These are phyloP conservation scores for Tyto alba DNA, from an alignment of 2,113 vertebrate genomes.

Conservation along the genomic window DNA sequence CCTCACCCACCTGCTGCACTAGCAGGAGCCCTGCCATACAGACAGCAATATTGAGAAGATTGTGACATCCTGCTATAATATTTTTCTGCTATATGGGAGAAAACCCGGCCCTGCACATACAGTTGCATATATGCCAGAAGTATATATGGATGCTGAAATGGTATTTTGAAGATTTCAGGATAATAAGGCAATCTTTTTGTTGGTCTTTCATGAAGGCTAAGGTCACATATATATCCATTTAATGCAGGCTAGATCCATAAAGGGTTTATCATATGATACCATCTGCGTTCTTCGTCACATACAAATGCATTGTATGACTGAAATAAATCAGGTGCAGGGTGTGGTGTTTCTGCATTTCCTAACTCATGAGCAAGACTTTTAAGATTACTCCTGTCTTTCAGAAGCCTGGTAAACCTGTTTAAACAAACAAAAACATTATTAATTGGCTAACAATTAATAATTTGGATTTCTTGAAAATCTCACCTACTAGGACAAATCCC, in stretches of 20 bases:
- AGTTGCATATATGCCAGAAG: neutral
- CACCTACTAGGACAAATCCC: neutral
- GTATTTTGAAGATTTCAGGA: neutral
- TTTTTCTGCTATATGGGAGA: neutral
- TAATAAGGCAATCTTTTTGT: neutral
- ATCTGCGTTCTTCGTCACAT: slow-evolving; percentile 15
- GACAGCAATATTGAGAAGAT: neutral
- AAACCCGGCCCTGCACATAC: neutral
- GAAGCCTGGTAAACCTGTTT: neutral
- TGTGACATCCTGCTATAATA: neutral
- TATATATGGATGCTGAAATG: neutral
- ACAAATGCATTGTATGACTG: neutral
- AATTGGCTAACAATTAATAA: neutral
- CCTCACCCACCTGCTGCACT: neutral
- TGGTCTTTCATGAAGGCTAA: neutral
- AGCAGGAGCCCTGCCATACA: neutral
- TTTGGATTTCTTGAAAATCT: slow-evolving; percentile 1
- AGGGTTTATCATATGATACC: neutral
- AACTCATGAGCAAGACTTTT: neutral
- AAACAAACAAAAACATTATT: neutral
- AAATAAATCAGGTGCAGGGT: slow-evolving; percentile 27
- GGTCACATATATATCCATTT: neutral
- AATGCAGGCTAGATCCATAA: neutral
- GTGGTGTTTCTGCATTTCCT: slow-evolving; percentile 44
- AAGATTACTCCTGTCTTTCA: neutral